A percentile compares a stretch with the other conserved stretches of the same genome.
These are phyloP conservation scores for Dinomys branickii DNA, from an alignment of 2,113 vertebrate genomes.

Conservation along the genomic window DNA sequence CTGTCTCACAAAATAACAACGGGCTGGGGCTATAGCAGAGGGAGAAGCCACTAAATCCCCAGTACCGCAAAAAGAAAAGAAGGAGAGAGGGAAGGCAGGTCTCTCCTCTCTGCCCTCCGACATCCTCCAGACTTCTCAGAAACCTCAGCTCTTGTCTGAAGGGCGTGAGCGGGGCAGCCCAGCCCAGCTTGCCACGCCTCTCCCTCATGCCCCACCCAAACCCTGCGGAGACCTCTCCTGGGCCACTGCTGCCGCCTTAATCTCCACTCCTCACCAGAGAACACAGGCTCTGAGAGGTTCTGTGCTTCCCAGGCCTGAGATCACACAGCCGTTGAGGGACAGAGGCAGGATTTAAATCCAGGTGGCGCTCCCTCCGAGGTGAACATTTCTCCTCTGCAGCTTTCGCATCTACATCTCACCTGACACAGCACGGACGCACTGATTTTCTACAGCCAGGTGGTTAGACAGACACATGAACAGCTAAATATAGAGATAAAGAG, in stretches of 20 bases:
- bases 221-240: not conserved
- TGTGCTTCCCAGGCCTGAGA: not conserved
- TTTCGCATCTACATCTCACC: not conserved
- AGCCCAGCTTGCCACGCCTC: not conserved
- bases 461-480: not conserved
- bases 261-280: not conserved
- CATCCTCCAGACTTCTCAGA: too few species aligned
- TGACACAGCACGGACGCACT: not conserved
- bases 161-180: not conserved
- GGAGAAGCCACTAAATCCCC: not conserved
- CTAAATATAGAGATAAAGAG: not conserved
- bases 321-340: not conserved
- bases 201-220: not conserved
- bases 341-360: not conserved
- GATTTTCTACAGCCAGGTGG: not conserved
- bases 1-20: not conserved
- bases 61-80: not conserved
- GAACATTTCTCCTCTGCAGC: not conserved
- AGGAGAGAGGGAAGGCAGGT: not conserved
- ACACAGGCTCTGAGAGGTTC: not conserved
- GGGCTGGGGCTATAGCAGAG: not conserved
- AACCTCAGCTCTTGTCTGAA: not conserved
- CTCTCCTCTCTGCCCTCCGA: not conserved
- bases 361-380: not conserved
- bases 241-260: not conserved